Percentiles rank a stretch among this genome's conserved stretches.
Conservation (phyloP, 2,888 invertebrate species). For the Sturmia bella region DNA sequence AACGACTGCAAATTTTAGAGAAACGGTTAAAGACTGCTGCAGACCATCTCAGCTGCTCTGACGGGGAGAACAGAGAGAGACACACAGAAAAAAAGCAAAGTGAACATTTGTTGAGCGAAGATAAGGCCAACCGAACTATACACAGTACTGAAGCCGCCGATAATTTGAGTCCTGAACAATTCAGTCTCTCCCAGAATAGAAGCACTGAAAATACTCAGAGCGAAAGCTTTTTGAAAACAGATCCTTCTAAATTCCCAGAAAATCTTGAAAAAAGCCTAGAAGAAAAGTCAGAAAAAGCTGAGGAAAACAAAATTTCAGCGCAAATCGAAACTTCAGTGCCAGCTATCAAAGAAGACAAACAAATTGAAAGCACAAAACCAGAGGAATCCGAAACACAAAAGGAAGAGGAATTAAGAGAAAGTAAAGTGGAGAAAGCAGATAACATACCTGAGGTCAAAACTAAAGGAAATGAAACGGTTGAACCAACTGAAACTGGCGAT, state of each 20-base stretch:
- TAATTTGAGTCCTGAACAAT: neutral
- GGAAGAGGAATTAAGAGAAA: neutral
- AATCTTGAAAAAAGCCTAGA: neutral
- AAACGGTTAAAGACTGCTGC: conserved; percentile 70
- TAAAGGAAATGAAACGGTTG: neutral
- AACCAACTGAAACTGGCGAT: neutral
- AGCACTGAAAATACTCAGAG: neutral
- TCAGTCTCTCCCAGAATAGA: neutral
- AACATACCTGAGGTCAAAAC: neutral
- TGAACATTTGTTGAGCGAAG: neutral
- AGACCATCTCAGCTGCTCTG: neutral
- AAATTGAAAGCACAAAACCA: neutral
- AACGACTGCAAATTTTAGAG: conserved; percentile 76
- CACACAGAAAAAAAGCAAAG: neutral
- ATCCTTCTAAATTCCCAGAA: neutral
- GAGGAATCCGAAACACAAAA: neutral
- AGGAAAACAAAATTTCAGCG: neutral
- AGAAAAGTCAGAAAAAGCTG: neutral
- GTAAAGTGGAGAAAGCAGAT: neutral
- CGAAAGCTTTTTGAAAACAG: neutral
- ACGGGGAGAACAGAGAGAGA: neutral
- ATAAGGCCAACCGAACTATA: neutral
- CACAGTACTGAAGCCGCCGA: neutral
- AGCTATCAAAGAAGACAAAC: neutral
- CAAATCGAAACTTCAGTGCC: neutral